Evolutionary conservation across 2,888 invertebrate species (phyloP), one percentile per base, ranked within the genome.

Genomic region (Cremastinae sp.): DNA sequence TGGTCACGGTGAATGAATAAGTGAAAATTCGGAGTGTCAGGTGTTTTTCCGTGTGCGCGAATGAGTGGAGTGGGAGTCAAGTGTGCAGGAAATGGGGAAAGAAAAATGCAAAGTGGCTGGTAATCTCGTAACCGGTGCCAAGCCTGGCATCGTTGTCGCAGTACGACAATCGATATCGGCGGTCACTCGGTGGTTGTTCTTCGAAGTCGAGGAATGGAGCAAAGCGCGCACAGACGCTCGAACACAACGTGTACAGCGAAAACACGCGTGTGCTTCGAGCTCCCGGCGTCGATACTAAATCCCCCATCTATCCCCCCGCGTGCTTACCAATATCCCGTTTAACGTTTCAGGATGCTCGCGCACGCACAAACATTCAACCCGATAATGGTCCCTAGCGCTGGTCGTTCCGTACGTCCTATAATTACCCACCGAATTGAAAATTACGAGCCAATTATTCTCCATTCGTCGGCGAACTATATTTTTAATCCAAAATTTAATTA

Each of bases 81-180:
- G 28, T 3, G 28, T 28, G 28, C 28, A 28, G 28, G 28, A 28
- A 28, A 28, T 28, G 28, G 28, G 16, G 53, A 49, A 10, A 41
- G 18, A 61, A 51, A 70, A 68, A 49, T 49, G 28, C n/a, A 41
- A 59, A 78, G 79, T 78, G 80, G 78, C 80, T 75, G 80, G 82
- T 80, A 78, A 35, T 43, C 28, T 5, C 28, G 28, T 28, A 76
- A 72, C 79, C 74, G 78, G 83, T 84, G 84, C 84, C 84, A 83
- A 83, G 16, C 82, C 79, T 83, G 81, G 82, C 81, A 79, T 75
- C 79, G 81, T 80, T 86, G 86, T 87, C 87, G 87, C 85, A 86
- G 83, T 87, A 87, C 84, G 87, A 85, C 86, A 86, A 87, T 87
- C 87, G 86, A 87, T 87, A 86, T 84, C 79, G 75, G 79, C 72